Evolutionary conservation across 2,797 vertebrate genomes (phyloP).

Genomic region (Margarornis squamiger): DNA sequence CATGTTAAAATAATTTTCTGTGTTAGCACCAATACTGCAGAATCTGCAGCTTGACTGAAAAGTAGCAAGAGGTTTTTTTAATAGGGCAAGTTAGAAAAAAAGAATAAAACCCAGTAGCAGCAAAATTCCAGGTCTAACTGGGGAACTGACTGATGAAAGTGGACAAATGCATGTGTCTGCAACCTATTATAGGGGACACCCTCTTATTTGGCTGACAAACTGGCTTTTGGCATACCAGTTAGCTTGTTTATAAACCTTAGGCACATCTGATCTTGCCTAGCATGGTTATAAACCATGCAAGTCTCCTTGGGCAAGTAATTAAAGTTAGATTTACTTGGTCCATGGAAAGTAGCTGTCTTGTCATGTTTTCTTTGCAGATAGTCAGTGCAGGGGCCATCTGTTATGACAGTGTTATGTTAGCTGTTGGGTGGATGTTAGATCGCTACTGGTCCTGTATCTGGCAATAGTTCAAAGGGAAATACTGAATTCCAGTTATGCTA

Average conservation of each 20-base stretch:
- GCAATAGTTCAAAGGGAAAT: neutral
- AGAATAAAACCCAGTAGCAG: neutral
- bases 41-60: neutral
- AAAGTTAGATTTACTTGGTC: neutral
- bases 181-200: neutral
- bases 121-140: neutral
- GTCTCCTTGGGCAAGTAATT: constrained; percentile 2
- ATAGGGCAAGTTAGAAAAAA: neutral
- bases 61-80: neutral
- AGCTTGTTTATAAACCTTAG: neutral
- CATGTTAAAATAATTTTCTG: neutral
- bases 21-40: neutral
- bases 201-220: neutral
- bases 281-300: neutral
- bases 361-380: neutral
- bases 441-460: neutral
- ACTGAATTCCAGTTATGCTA: neutral
- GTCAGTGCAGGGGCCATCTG: neutral
- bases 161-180: neutral
- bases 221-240: constrained; percentile 22
- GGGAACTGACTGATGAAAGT: neutral
- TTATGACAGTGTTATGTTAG: neutral
- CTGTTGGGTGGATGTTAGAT: neutral
- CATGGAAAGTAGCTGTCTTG: neutral
- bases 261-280: neutral